phyloP scores from a whole-genome alignment of 2,888 invertebrate genomes.

The Hirtodrosophila cameraria region DNA sequence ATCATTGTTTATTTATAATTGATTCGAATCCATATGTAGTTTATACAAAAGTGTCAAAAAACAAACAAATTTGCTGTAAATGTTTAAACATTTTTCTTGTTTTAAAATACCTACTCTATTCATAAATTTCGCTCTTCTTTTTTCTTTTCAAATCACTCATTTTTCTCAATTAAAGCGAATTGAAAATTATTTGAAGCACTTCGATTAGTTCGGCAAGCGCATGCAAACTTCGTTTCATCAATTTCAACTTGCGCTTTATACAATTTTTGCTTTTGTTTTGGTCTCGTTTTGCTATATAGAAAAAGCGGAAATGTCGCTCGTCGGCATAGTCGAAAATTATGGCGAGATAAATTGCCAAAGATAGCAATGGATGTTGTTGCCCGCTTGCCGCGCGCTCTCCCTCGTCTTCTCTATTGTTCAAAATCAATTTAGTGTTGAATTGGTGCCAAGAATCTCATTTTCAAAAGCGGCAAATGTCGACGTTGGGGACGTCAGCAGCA shows the following conservation, averaged over 20 bases:
- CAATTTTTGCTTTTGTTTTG: slow-evolving; percentile 33
- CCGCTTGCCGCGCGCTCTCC: slow-evolving; percentile 11
- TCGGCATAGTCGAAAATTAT: slow-evolving; percentile 59
- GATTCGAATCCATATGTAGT: too few species aligned
- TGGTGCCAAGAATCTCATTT: slow-evolving; percentile 83
- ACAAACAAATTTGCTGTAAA: too few species aligned
- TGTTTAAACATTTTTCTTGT: too few species aligned
- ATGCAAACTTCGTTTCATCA: slow-evolving; percentile 46
- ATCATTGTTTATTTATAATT: too few species aligned
- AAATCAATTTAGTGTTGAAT: slow-evolving; percentile 84
- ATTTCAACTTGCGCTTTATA: slow-evolving; percentile 13
- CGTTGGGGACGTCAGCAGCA: slow-evolving; percentile 20
- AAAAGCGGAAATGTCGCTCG: slow-evolving; percentile 55
- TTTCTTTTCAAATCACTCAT: neutral
- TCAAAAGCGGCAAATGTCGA: slow-evolving; percentile 54
- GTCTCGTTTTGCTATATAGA: slow-evolving; percentile 13
- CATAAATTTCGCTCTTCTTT: too few species aligned
- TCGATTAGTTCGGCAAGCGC: slow-evolving; percentile 30
- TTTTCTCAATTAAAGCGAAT: neutral
- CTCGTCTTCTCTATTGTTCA: slow-evolving; percentile 78
- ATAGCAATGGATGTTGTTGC: slow-evolving; percentile 60
- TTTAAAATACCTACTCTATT: too few species aligned
- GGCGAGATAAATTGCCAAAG: slow-evolving; percentile 74
- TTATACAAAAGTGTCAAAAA: too few species aligned
- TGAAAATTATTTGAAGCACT: slow-evolving; percentile 2